phyloP scores from a whole-genome alignment of 2,113 vertebrate genomes.

The Coturnix japonica region DNA sequence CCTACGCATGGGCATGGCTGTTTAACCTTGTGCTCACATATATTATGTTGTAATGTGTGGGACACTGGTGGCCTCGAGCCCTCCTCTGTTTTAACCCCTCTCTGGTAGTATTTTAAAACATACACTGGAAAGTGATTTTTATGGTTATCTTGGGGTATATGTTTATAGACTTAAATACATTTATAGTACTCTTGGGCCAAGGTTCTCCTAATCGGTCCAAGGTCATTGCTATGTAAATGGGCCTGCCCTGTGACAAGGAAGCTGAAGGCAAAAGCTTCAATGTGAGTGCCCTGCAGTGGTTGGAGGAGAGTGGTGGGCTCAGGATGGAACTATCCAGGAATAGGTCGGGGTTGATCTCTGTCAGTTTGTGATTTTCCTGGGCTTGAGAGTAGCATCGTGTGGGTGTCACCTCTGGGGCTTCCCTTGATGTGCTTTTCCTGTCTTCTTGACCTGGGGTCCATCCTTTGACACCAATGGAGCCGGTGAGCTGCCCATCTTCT shows the following conservation, averaged over 20 bases:
- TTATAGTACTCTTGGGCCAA: conserved; percentile 19
- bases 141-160: conserved; percentile 27
- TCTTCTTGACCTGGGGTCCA: fast-evolving
- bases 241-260: neutral
- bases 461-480: neutral
- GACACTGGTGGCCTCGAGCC: conserved; percentile 44
- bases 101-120: conserved; percentile 44
- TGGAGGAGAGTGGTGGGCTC: neutral
- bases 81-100: conserved; percentile 45
- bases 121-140: conserved; percentile 23
- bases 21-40: conserved; percentile 47
- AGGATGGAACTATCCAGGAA: neutral
- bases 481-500: neutral
- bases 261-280: neutral
- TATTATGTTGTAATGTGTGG: conserved; percentile 50
- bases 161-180: conserved; percentile 57
- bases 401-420: neutral
- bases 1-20: conserved; percentile 49
- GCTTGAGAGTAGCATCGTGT: neutral
- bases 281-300: neutral
- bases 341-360: neutral
- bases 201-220: neutral
- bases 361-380: neutral
- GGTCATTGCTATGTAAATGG: conserved; percentile 4
- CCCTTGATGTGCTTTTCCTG: fast-evolving